A percentile compares a stretch with the other conserved stretches of the same genome.
These are phyloP conservation scores for Paracentrotus lividus DNA, from an alignment of 53 echinoderm and acorn worm genomes.

Conservation along the genomic window DNA sequence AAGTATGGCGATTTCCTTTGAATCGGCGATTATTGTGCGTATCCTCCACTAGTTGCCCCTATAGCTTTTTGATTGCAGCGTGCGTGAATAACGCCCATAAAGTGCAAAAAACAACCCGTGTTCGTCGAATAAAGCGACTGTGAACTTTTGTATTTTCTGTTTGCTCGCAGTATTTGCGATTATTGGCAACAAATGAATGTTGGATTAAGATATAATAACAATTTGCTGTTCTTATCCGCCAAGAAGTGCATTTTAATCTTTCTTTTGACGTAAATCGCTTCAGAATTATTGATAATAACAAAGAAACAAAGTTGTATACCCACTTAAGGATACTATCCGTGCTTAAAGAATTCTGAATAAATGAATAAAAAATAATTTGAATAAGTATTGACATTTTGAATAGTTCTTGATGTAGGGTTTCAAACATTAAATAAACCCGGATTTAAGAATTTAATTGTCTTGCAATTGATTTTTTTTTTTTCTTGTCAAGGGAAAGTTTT, in stretches of 20 bases:
- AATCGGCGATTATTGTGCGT: constrained; percentile 15
- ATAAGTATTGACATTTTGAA: too few species aligned
- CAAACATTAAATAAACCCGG: too few species aligned
- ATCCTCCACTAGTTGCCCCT: not conserved
- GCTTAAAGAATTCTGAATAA: too few species aligned
- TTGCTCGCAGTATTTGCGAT: not conserved
- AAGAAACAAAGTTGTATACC: too few species aligned
- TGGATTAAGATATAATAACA: not conserved
- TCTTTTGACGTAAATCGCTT: too few species aligned
- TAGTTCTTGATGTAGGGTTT: too few species aligned
- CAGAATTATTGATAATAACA: too few species aligned
- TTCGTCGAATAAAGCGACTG: not conserved
- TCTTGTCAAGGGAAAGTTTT: not conserved
- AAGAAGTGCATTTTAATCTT: constrained; percentile 11
- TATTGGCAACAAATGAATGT: not conserved
- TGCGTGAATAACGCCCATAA: constrained; percentile 44
- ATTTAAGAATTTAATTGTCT: too few species aligned
- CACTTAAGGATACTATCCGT: too few species aligned
- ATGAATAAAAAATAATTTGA: too few species aligned
- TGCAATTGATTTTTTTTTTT: too few species aligned
- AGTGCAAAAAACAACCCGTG: constrained; percentile 50
- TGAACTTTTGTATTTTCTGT: not conserved
- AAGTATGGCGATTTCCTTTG: constrained; percentile 37
- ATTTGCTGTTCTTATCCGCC: not conserved
- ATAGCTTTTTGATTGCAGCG: constrained; percentile 45